phyloP scores from a whole-genome alignment of 2,888 invertebrate genomes.

The Gibbula magus region DNA sequence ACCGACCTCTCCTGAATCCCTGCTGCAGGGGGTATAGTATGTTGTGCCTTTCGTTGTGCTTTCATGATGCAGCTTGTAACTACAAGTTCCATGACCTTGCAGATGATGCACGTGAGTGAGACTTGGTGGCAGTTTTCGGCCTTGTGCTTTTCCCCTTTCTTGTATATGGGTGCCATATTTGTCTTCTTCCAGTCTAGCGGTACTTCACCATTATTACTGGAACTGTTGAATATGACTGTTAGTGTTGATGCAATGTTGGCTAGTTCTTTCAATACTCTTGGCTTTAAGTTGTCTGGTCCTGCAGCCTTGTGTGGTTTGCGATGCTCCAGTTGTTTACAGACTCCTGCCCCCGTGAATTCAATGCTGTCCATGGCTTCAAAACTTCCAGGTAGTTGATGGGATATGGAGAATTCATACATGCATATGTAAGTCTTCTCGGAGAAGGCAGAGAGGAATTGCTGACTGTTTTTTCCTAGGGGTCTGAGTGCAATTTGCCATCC shows the following conservation, averaged over 20 bases:
- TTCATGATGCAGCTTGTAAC: slow-evolving; percentile 38
- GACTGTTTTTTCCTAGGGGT: neutral
- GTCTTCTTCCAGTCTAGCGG: slow-evolving; percentile 43
- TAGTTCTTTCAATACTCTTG: slow-evolving; percentile 35
- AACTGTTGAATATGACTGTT: slow-evolving; percentile 34
- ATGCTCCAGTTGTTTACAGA: slow-evolving; percentile 20
- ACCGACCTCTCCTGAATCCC: slow-evolving; percentile 42
- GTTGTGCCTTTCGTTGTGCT: slow-evolving; percentile 30
- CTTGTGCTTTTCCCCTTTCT: slow-evolving; percentile 37
- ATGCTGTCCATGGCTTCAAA: neutral
- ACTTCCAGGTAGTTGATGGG: too few relatives aligned
- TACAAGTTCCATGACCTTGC: slow-evolving; percentile 46
- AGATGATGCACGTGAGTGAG: slow-evolving; percentile 35
- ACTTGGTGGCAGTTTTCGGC: slow-evolving; percentile 45
- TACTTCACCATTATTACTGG: slow-evolving; percentile 26
- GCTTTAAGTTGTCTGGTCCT: too few relatives aligned
- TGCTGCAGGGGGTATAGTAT: slow-evolving; percentile 43
- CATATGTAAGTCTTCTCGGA: neutral
- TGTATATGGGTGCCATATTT: slow-evolving; percentile 40
- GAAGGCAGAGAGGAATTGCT: neutral
- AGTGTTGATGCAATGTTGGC: slow-evolving; percentile 33
- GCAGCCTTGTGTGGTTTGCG: slow-evolving; percentile 35
- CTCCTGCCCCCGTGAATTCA: neutral
- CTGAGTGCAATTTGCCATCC: too few relatives aligned
- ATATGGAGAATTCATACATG: neutral